Conservation (phyloP, 2,797 vertebrate genomes). For the Artibeus jamaicensis region DNA sequence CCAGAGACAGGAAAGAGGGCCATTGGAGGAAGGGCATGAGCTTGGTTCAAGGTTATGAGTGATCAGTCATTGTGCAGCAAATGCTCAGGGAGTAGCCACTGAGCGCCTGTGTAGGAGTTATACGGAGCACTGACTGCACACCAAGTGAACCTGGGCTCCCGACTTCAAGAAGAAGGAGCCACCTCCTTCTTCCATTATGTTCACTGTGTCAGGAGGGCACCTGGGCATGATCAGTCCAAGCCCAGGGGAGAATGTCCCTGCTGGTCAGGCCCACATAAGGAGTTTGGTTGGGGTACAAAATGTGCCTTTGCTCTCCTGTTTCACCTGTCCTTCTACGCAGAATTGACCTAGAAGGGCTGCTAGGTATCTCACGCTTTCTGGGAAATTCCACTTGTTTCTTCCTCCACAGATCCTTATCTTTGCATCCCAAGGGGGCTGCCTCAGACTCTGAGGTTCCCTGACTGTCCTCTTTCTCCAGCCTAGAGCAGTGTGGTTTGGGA, state of each 20-base stretch:
- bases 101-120: background rate
- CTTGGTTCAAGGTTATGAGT: background rate
- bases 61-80: background rate
- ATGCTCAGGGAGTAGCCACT: background rate
- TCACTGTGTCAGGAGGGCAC: background rate
- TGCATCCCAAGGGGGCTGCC: background rate
- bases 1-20: background rate
- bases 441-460: background rate
- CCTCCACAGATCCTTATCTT: background rate
- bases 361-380: background rate
- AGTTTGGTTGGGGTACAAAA: background rate
- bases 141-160: background rate
- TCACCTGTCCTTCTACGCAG: background rate
- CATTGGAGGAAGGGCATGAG: background rate
- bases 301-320: background rate
- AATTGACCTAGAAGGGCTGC: background rate
- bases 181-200: background rate
- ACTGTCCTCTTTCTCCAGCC: background rate
- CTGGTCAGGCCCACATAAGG: background rate
- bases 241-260: background rate
- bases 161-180: background rate
- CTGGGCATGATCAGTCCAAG: background rate
- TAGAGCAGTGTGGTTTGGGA: background rate
- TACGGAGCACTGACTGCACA: accelerated
- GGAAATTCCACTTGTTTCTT: background rate